Conservation (phyloP, 2,113 vertebrate species). For the Prionailurus bengalensis region DNA sequence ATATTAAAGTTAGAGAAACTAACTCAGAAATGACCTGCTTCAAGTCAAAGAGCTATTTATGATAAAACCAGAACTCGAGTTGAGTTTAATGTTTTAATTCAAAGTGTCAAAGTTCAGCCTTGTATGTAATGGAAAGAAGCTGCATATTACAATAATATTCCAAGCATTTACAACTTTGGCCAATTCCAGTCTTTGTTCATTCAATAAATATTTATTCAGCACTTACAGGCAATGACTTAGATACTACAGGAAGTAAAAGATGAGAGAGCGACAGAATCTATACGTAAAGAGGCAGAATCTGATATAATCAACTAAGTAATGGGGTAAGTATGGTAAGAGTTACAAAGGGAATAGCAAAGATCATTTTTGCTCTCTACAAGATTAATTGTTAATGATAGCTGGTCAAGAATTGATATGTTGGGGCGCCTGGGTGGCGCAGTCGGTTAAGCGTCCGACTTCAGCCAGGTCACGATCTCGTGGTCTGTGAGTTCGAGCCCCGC, state of each 20-base stretch:
- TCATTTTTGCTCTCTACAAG: slow-evolving; percentile 5
- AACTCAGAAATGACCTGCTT: slow-evolving; percentile 35
- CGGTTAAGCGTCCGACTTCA: too few relatives aligned
- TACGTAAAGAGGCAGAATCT: not conserved
- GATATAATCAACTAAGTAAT: not conserved
- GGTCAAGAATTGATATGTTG: not conserved
- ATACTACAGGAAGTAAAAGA: slow-evolving; percentile 16
- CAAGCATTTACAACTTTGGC: slow-evolving; percentile 18
- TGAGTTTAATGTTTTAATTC: not conserved
- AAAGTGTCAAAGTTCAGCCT: not conserved
- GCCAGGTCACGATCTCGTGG: too few relatives aligned
- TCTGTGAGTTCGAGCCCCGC: too few relatives aligned
- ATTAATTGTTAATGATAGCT: slow-evolving; percentile 56
- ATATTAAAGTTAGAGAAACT: slow-evolving; percentile 30
- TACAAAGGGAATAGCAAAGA: slow-evolving; percentile 1
- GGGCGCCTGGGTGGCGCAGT: too few relatives aligned
- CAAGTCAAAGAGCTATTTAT: slow-evolving; percentile 21
- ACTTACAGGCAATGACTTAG: slow-evolving; percentile 33
- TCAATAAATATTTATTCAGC: slow-evolving; percentile 47
- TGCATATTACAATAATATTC: not conserved
- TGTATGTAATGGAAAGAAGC: not conserved
- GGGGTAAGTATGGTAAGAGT: not conserved
- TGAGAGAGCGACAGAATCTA: slow-evolving; percentile 16
- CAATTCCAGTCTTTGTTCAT: slow-evolving; percentile 29
- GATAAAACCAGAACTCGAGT: slow-evolving; percentile 5